These are phyloP conservation scores for Acrocephalus arundinaceus DNA, from an alignment of 2,113 vertebrate species.

Conservation along the genomic window DNA sequence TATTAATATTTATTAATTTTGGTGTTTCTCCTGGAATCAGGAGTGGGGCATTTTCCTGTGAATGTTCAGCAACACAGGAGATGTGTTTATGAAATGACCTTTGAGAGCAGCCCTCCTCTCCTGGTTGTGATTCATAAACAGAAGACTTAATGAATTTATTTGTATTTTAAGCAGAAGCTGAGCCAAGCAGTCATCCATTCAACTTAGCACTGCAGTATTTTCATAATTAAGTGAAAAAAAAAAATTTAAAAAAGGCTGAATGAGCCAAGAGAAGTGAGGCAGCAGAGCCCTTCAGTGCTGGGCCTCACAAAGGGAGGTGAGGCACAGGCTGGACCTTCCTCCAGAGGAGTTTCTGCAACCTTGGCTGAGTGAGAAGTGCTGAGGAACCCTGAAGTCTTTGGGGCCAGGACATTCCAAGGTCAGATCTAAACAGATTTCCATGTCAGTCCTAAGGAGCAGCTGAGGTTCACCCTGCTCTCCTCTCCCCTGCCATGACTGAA, in stretches of 20 bases:
- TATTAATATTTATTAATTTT: background rate
- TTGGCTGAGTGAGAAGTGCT: background rate
- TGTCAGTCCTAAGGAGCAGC: background rate
- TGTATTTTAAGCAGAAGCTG: background rate
- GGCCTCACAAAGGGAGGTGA: fast-evolving
- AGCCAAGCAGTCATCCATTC: background rate
- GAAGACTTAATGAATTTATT: slow-evolving; percentile 6
- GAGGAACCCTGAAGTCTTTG: background rate
- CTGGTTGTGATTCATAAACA: background rate
- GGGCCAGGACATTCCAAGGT: background rate
- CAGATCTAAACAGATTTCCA: background rate
- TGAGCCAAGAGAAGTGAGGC: background rate
- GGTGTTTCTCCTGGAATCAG: background rate
- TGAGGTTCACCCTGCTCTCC: background rate
- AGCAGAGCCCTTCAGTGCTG: background rate
- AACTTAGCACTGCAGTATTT: background rate
- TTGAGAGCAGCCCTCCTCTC: background rate
- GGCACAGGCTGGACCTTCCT: background rate
- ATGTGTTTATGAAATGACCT: background rate
- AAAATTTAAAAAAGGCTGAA: background rate
- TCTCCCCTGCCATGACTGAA: background rate
- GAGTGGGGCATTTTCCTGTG: background rate
- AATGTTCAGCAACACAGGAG: background rate
- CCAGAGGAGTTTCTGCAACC: background rate
- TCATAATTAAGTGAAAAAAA: background rate